Evolutionary conservation across 2,888 invertebrate genomes (phyloP).

Genomic region (Holacanthella duospinosa): DNA sequence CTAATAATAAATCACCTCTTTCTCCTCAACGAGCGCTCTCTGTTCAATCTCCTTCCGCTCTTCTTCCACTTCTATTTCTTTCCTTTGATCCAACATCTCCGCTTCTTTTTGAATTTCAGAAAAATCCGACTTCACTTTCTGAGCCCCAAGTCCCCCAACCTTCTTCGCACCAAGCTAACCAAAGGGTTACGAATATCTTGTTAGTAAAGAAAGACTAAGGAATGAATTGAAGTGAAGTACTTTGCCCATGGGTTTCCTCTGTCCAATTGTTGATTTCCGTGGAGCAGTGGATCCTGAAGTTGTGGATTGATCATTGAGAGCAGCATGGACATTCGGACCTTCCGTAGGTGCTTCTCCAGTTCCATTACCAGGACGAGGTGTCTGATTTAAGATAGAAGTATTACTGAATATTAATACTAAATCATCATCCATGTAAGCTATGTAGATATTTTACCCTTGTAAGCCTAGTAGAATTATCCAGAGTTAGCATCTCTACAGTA

Average conservation of each 20-base stretch:
- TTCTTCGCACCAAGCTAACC: slow-evolving; percentile 73
- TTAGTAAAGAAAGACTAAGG: neutral
- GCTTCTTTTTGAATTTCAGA: slow-evolving; percentile 88
- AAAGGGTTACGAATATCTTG: slow-evolving; percentile 13
- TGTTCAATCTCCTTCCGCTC: slow-evolving; percentile 29
- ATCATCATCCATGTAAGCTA: neutral
- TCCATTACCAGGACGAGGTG: slow-evolving; percentile 13
- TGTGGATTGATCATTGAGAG: slow-evolving; percentile 41
- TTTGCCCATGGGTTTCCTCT: slow-evolving; percentile 57
- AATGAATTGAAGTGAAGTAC: slow-evolving; percentile 44
- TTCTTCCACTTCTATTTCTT: slow-evolving; percentile 40
- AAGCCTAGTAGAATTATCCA: slow-evolving; percentile 31
- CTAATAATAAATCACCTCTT: too few relatives aligned
- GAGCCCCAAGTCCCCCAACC: slow-evolving; percentile 83
- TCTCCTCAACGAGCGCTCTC: slow-evolving; percentile 54
- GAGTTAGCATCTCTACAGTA: slow-evolving; percentile 20
- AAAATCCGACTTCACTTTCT: slow-evolving; percentile 87
- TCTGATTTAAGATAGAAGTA: neutral
- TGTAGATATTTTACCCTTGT: slow-evolving; percentile 10
- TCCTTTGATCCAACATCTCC: slow-evolving; percentile 67
- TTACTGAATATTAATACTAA: neutral
- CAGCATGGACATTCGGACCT: slow-evolving; percentile 46
- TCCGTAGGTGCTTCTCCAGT: slow-evolving; percentile 13
- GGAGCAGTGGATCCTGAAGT: slow-evolving; percentile 38
- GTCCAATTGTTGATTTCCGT: slow-evolving; percentile 60